These are phyloP conservation scores for Drosophila micromelanica DNA, from an alignment of 1,140 invertebrate genomes.

Conservation along the genomic window DNA sequence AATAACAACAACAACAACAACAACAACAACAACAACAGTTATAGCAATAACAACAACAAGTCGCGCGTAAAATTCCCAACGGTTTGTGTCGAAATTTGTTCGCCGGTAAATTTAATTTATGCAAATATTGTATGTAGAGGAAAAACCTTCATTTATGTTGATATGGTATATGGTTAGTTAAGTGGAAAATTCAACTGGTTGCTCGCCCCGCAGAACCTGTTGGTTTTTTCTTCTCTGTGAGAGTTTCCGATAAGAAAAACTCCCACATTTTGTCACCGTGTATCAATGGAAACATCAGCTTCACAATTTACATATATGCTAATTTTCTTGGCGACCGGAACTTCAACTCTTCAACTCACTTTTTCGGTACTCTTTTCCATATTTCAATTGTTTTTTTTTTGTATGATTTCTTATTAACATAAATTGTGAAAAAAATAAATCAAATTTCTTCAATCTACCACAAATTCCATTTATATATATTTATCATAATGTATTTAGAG, in stretches of 20 bases:
- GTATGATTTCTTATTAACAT: background rate
- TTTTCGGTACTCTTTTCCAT: background rate
- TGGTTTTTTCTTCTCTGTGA: slow-evolving; percentile 41
- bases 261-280: slow-evolving; percentile 52
- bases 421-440: too few species aligned
- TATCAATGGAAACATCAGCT: slow-evolving; percentile 10
- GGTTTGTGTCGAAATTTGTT: slow-evolving; percentile 30
- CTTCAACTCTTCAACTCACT: background rate
- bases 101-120: slow-evolving; percentile 69
- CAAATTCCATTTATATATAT: too few species aligned
- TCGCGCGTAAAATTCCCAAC: slow-evolving; percentile 44
- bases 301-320: slow-evolving; percentile 41
- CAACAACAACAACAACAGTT: background rate
- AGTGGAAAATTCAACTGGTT: slow-evolving; percentile 57
- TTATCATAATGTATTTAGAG: too few species aligned
- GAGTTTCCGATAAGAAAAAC: slow-evolving; percentile 53
- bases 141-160: slow-evolving; percentile 9
- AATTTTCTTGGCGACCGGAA: slow-evolving; percentile 26
- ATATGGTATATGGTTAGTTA: slow-evolving; percentile 27
- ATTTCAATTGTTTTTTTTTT: background rate
- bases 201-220: slow-evolving; percentile 25
- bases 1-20: slow-evolving; percentile 7
- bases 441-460: too few species aligned
- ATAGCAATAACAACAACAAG: slow-evolving; percentile 28
- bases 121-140: slow-evolving; percentile 41